Evolutionary conservation across 2,888 invertebrate species (phyloP).

Genomic region (Adineta ricciae): DNA sequence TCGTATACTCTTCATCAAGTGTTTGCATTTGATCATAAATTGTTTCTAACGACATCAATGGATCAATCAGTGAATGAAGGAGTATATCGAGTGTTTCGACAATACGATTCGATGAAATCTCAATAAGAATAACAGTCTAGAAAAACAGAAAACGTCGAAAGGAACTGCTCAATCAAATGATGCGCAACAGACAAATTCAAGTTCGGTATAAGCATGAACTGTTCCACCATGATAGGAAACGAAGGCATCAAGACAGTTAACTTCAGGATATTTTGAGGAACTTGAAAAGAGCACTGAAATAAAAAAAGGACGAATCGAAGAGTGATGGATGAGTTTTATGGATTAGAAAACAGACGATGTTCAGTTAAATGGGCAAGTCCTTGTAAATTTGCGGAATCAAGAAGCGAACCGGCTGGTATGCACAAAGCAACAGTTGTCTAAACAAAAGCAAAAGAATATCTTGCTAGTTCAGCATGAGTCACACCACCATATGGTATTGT

Average conservation of each 20-base stretch:
- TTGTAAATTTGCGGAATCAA: neutral
- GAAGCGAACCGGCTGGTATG: conserved; percentile 1
- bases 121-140: conserved; percentile 4
- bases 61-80: neutral
- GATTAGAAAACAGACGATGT: neutral
- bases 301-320: neutral
- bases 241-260: neutral
- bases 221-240: neutral
- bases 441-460: neutral
- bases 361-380: conserved; percentile 21
- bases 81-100: conserved; percentile 20
- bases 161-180: neutral
- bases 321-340: no score
- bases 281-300: neutral
- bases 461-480: no score
- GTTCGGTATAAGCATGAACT: neutral
- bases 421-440: neutral
- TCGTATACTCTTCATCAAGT: neutral
- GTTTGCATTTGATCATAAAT: neutral
- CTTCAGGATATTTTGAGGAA: neutral
- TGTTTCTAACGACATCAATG: neutral
- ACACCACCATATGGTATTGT: neutral
- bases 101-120: neutral
- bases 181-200: neutral
- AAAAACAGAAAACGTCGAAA: neutral